Evolutionary conservation across 2,113 vertebrate species (phyloP).

Genomic region (Seriola quinqueradiata): DNA sequence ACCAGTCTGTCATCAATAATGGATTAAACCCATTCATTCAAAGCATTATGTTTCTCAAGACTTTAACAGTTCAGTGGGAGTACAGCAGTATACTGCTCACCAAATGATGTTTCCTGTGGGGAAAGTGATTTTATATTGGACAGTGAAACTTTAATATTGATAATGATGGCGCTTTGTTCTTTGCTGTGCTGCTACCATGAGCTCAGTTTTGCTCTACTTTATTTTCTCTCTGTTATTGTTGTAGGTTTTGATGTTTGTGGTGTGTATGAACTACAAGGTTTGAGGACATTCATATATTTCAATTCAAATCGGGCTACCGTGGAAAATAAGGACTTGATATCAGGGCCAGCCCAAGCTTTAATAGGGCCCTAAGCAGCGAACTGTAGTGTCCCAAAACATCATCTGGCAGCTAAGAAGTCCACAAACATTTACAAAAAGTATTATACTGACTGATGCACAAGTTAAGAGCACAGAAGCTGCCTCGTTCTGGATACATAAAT

Average conservation of each 20-base stretch:
- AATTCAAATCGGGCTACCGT: background rate
- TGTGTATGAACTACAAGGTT: background rate
- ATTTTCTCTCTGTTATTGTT: background rate
- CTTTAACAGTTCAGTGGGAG: constrained; percentile 61
- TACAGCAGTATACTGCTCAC: constrained; percentile 28
- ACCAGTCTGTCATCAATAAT: constrained; percentile 77
- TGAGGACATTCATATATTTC: background rate
- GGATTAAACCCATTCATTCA: constrained; percentile 76
- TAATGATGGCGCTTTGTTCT: constrained; percentile 55
- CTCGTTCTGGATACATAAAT: background rate
- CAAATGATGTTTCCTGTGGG: constrained; percentile 47
- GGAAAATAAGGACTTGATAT: background rate
- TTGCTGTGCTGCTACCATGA: background rate
- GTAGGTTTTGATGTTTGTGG: constrained; percentile 4
- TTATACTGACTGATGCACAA: too few relatives aligned
- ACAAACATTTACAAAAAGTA: too few relatives aligned
- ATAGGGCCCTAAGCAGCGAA: background rate
- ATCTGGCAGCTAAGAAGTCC: background rate
- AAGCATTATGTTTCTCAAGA: constrained; percentile 68
- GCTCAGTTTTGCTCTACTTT: background rate
- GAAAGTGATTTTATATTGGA: constrained; percentile 44
- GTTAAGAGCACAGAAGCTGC: too few relatives aligned
- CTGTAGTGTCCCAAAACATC: background rate
- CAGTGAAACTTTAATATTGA: constrained; percentile 46
- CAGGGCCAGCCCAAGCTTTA: too few relatives aligned